Conservation (phyloP, 1,140 invertebrate species). For the Cotesia chilonis region DNA sequence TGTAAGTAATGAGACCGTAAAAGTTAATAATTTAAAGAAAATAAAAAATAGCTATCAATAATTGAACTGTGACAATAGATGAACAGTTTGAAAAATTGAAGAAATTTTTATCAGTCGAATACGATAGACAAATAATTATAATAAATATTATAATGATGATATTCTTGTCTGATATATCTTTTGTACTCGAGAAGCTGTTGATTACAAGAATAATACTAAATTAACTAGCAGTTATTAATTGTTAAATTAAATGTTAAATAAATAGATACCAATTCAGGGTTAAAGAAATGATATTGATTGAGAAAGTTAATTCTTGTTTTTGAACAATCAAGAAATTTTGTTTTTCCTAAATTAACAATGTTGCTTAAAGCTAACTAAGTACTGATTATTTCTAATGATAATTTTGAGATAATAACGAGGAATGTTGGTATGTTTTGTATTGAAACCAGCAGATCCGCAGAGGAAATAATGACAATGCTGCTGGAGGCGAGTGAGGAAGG, state of each 20-base stretch:
- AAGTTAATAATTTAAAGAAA: background rate
- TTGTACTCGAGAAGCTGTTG: conserved; percentile 33
- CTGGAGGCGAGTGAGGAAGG: conserved; percentile 86
- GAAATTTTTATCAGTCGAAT: background rate
- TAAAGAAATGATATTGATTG: conserved; percentile 36
- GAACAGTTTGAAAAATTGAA: background rate
- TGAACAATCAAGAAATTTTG: too few species aligned
- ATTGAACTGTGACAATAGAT: conserved; percentile 32
- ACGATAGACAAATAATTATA: conserved; percentile 1
- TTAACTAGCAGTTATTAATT: background rate
- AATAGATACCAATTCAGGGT: conserved; percentile 38
- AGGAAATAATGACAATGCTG: conserved; percentile 87
- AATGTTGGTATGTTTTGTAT: conserved; percentile 15
- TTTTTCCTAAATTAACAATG: too few species aligned
- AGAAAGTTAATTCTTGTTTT: too few species aligned
- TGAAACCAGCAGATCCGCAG: conserved; percentile 71
- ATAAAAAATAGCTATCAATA: conserved; percentile 37
- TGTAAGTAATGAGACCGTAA: background rate
- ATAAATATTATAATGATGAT: conserved; percentile 9
- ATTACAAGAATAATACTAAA: background rate
- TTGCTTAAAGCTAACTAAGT: too few species aligned
- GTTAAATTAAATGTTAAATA: conserved; percentile 4
- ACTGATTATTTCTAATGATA: conserved; percentile 16
- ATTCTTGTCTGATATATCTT: conserved; percentile 35
- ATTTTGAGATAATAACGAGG: background rate